Percentiles rank a stretch among this genome's conserved stretches.
Conservation (phyloP, 2,888 invertebrate genomes). For the Morinoia aosen region DNA sequence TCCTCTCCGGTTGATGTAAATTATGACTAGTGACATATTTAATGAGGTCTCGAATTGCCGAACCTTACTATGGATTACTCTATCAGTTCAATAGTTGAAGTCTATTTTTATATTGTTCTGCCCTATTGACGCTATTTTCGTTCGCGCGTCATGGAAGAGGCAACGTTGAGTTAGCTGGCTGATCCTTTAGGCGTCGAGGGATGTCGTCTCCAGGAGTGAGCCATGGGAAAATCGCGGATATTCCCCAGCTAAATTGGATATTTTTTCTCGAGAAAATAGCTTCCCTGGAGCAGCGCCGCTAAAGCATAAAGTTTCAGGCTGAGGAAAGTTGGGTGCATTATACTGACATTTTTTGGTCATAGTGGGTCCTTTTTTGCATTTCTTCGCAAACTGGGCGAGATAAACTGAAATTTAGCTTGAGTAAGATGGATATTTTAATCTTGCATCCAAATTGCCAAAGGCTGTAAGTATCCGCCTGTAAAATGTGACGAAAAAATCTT, state of each 20-base stretch:
- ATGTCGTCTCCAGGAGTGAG: neutral
- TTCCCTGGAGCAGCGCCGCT: neutral
- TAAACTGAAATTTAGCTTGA: neutral
- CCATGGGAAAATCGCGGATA: neutral
- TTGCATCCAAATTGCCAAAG: neutral
- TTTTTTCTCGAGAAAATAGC: conserved; percentile 8
- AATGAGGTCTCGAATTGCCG: neutral
- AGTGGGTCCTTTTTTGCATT: neutral
- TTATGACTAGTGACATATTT: too few relatives aligned
- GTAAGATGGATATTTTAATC: neutral
- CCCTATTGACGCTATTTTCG: neutral
- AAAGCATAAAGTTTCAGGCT: neutral
- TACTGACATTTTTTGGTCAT: neutral
- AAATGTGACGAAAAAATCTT: too few relatives aligned
- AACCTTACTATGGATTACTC: neutral
- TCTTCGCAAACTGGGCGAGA: neutral
- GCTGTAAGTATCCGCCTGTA: neutral
- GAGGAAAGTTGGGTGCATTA: neutral
- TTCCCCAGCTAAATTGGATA: conserved; percentile 1
- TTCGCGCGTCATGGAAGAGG: neutral
- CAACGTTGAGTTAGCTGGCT: conserved; percentile 20
- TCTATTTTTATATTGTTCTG: neutral
- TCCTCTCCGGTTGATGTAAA: too few relatives aligned
- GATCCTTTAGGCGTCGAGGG: neutral
- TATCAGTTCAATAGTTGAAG: neutral